Base-by-base conservation (phyloP, 2,797 vertebrate genomes). In the Pipistrellus nathusii region DNA sequence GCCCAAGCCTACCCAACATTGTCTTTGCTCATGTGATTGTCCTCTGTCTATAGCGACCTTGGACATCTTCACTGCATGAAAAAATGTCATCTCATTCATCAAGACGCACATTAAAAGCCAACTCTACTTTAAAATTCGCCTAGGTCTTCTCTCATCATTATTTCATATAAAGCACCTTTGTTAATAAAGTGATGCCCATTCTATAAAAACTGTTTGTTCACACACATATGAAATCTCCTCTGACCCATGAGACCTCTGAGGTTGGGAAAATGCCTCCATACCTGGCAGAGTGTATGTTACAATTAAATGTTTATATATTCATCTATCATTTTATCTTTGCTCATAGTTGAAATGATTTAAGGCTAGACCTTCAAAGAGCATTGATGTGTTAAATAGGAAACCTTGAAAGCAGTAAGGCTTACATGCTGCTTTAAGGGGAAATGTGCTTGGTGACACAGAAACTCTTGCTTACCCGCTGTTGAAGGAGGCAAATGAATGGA, bases 311-410 rank as follows among this genome's bases (percentile, higher is more conserved):
- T 90, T 90, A 64, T 88, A 85, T 85, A 93, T 78, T 85, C 69
- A 73, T 51, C 38, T 82, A 88, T 78, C 23, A 17, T 87, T 95
- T 85, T 94, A 91, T 77, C 30, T 90, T 88, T 94, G 87, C 78
- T 96, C 95, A 91, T 81, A 32, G 30, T 86, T 80, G 51, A 76
- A 80, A 85, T 75, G 35, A 94, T 91, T 88, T 96, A 82, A 93
- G 9, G 20, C 5, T 38, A 93, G 44, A 77, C 68, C 90, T 91
- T 95, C 92, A 90, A 81, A 94, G 75, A 92, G 72, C 85, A 95
- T 2, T 75, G 71, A 78, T 75, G 93, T 94, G 72, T 88, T 87
- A 95, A 95, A 95, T 90, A 85, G 57, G 46, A 81, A 94, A 71
- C 51, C 30, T 90, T 93, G 77, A 91, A 75, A 55, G 30, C n/a